Base-by-base conservation (phyloP, 2,888 invertebrate genomes). In the Drosophila percnosoma region DNA sequence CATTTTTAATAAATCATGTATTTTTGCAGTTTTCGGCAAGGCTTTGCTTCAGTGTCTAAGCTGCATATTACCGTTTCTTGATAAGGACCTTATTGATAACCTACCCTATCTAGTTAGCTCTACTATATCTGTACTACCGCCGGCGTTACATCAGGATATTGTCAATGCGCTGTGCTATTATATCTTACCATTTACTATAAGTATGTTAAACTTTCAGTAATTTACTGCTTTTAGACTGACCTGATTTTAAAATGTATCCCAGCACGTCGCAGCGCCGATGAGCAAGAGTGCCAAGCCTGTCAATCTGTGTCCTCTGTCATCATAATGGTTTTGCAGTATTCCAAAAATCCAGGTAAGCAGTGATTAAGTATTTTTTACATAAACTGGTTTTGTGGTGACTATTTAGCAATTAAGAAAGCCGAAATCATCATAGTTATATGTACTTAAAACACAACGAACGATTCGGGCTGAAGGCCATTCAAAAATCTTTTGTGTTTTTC, bases 251-350 rank as follows among this genome's bases (percentile, higher is more conserved):
- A 29, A 57, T 21, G 42, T 21, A 45, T 82, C 5, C 4, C n/a
- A 96, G 96, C 95, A 18, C 95, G 97, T 52, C 95, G 95, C 86
- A 95, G 95, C 77, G 93, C 95, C 5, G 95, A 96, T n/a, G 95
- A 96, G 87, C 95, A 95, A 77, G 97, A 97, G 90, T 96, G 95
- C 83, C 96, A 96, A 83, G 96, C 97, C 15, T 96, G 96, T 72
- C 97, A 97, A 91, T 97, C 97, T 4, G 96, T 98, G 6, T 97
- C 98, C 0, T 97, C 99, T 42, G 97, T 99, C 65, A 96, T 99
- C 70, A 99, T 99, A 97, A 97, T 99, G 96, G 97, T 99, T 36
- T 97, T 99, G 91, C 99, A 99, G 92, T 98, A 99, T 92, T 98
- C 98, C 1, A 96, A 95, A 77, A 98, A 98, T 93, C 97, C 98